Evolutionary conservation across 2,888 invertebrate species (phyloP).

Genomic region (Coelopa pilipes): DNA sequence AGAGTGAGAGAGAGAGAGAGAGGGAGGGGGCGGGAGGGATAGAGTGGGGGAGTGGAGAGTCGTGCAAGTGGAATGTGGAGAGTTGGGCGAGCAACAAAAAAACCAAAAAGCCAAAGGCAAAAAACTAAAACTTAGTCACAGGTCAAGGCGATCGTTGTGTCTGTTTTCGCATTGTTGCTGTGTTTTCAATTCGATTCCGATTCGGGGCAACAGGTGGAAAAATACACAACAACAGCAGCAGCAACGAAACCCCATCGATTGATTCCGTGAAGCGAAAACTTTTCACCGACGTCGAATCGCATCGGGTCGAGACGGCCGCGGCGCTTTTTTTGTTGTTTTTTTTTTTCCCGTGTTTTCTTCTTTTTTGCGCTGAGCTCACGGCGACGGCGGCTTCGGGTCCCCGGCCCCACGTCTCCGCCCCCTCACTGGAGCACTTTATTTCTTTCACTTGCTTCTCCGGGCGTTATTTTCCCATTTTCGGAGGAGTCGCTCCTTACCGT

Average conservation of each 20-base stretch:
- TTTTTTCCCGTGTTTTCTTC: constrained; percentile 26
- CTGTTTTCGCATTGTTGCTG: background rate
- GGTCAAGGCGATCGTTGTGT: constrained; percentile 13
- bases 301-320: background rate
- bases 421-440: background rate
- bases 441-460: background rate
- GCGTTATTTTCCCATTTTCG: background rate
- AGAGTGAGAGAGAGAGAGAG: background rate
- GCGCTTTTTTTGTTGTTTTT: background rate
- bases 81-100: background rate
- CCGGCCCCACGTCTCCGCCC: background rate
- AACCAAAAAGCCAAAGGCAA: background rate
- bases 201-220: constrained; percentile 16
- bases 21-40: background rate
- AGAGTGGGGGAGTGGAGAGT: background rate
- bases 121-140: background rate
- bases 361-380: constrained; percentile 32
- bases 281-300: background rate
- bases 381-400: background rate
- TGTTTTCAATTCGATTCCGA: background rate
- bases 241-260: background rate
- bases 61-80: background rate
- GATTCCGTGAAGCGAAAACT: too few species aligned
- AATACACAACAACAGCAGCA: background rate
- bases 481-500: background rate